Evolutionary conservation across 2,797 vertebrate genomes (phyloP).

Genomic region (Crocidura indochinensis): DNA sequence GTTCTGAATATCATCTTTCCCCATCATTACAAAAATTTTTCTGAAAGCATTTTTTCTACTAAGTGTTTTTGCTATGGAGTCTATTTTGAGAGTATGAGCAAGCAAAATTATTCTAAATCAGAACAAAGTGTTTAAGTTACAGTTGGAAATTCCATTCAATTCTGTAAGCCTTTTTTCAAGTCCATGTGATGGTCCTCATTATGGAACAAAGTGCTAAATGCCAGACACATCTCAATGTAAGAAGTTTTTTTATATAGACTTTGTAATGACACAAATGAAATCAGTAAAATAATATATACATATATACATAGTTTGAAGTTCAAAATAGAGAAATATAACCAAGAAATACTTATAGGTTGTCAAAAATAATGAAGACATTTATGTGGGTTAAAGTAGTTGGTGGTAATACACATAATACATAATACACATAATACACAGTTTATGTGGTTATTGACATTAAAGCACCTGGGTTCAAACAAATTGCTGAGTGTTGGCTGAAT

Average conservation of each 20-base stretch:
- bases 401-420: neutral
- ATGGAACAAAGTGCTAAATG: neutral
- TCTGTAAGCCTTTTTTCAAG: constrained; percentile 46
- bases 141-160: constrained; percentile 65
- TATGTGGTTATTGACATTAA: neutral
- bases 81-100: constrained; percentile 79
- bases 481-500: neutral
- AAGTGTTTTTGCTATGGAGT: constrained; percentile 61
- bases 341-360: neutral
- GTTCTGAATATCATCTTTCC: constrained; percentile 75
- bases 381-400: neutral
- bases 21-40: constrained; percentile 74
- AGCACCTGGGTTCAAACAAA: neutral
- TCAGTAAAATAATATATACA: constrained; percentile 28
- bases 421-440: neutral
- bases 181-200: neutral
- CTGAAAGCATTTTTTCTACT: constrained; percentile 82
- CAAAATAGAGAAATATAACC: neutral
- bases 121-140: constrained; percentile 71
- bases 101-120: constrained; percentile 78
- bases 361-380: neutral
- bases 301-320: neutral
- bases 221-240: neutral
- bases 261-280: neutral
- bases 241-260: neutral